Conservation (phyloP, 2,888 invertebrate species). For the Horisme vitalbata region DNA sequence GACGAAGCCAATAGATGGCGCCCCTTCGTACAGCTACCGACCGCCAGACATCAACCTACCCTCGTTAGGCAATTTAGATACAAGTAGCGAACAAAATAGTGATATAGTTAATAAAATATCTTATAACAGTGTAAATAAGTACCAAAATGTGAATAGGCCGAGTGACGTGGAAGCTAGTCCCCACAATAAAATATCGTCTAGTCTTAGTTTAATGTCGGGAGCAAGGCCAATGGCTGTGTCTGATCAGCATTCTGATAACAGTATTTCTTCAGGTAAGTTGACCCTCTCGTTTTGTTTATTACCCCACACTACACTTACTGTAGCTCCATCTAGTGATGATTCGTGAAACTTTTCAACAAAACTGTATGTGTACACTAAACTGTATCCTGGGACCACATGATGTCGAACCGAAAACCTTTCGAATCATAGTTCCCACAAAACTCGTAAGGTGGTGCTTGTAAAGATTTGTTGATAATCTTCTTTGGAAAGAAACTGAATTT, state of each 20-base stretch:
- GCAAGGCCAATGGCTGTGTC: constrained; percentile 78
- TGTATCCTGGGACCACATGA: too few species aligned
- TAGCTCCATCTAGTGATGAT: constrained; percentile 1
- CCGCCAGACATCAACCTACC: constrained; percentile 77
- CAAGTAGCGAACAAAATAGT: constrained; percentile 80
- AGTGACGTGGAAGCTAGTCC: constrained; percentile 80
- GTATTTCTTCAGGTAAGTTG: constrained; percentile 71
- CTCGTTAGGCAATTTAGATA: constrained; percentile 71
- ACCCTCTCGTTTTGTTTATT: too few species aligned
- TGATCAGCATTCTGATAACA: constrained; percentile 75
- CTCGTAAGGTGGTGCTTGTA: too few species aligned
- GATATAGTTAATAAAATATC: constrained; percentile 82
- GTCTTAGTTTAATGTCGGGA: constrained; percentile 77
- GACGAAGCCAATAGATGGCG: constrained; percentile 81
- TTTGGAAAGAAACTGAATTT: too few species aligned
- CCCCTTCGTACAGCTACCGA: constrained; percentile 68
- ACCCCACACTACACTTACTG: too few species aligned
- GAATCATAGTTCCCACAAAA: too few species aligned
- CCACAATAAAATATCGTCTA: constrained; percentile 82
- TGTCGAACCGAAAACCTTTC: too few species aligned
- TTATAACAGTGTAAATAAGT: constrained; percentile 81
- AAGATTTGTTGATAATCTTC: too few species aligned
- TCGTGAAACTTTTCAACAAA: neutral
- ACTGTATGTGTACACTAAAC: neutral
- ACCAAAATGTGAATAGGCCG: constrained; percentile 81